These are phyloP conservation scores for Porites rus DNA, from an alignment of 92 coral and sea anemone species.

Conservation along the genomic window DNA sequence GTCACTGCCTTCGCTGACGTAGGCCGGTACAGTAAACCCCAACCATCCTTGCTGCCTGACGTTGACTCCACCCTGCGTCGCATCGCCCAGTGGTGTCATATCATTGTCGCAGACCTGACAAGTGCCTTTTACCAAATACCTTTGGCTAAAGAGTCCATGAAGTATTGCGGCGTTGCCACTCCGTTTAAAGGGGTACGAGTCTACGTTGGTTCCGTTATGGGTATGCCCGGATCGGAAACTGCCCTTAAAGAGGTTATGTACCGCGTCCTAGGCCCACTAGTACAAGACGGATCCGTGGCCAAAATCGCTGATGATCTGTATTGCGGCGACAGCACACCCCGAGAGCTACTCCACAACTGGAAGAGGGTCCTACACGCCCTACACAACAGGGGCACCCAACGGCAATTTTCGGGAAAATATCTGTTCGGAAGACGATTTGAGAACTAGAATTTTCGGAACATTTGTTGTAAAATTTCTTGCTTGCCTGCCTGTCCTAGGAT, in stretches of 20 bases:
- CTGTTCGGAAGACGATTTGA: too few species aligned
- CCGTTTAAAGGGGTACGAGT: conserved; percentile 46
- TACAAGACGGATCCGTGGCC: conserved; percentile 13
- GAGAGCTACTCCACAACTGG: conserved; percentile 55
- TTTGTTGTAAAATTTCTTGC: too few species aligned
- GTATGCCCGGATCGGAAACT: conserved; percentile 55
- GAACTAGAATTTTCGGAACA: too few species aligned
- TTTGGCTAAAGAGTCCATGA: conserved; percentile 35
- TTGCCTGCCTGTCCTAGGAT: too few species aligned
- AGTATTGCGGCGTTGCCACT: conserved; percentile 58
- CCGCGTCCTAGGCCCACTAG: conserved; percentile 44
- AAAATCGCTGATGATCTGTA: conserved; percentile 61
- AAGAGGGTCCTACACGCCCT: neutral
- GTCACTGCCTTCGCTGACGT: neutral
- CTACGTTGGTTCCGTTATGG: conserved; percentile 40
- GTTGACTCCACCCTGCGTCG: conserved; percentile 25
- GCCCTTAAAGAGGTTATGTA: conserved; percentile 52
- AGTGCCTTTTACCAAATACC: neutral
- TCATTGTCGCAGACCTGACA: too few species aligned
- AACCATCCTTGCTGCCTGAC: too few species aligned
- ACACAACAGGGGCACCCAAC: too few species aligned
- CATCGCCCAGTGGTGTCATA: too few species aligned
- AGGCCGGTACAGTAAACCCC: too few species aligned
- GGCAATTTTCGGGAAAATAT: too few species aligned
- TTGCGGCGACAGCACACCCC: conserved; percentile 70